Evolutionary conservation across 2,888 invertebrate genomes (phyloP).

Genomic region (Athetis lepigone): DNA sequence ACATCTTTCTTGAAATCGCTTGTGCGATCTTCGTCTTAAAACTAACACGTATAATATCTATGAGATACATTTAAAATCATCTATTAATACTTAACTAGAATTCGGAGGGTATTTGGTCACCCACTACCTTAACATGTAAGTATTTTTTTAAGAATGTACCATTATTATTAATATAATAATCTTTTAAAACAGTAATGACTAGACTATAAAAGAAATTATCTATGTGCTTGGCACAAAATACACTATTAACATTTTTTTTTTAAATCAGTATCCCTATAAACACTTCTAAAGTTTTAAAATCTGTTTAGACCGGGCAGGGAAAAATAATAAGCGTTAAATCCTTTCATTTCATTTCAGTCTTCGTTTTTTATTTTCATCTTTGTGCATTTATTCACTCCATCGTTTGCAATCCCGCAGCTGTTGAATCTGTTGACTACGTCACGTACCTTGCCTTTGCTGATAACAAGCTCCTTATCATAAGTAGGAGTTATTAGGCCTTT

Average conservation of each 20-base stretch:
- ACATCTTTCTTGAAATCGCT: constrained; percentile 83
- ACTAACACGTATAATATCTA: constrained; percentile 56
- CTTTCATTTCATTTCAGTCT: constrained; percentile 70
- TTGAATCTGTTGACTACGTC: constrained; percentile 88
- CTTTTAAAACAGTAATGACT: constrained; percentile 67
- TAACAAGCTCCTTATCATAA: constrained; percentile 85
- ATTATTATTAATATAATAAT: constrained; percentile 50
- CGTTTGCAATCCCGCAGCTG: constrained; percentile 71
- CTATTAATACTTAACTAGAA: constrained; percentile 75
- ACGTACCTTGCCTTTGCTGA: constrained; percentile 87
- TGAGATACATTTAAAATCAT: constrained; percentile 67
- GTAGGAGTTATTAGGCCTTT: constrained; percentile 83
- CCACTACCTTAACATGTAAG: constrained; percentile 68
- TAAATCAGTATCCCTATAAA: constrained; percentile 61
- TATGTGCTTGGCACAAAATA: constrained; percentile 79
- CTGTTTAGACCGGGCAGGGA: constrained; percentile 71
- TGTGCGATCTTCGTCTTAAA: constrained; percentile 62
- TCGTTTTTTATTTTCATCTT: constrained; percentile 75
- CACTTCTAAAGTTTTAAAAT: constrained; percentile 61
- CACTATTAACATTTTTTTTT: constrained; percentile 52
- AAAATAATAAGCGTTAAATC: constrained; percentile 49
- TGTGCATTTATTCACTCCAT: constrained; percentile 63
- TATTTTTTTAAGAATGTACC: constrained; percentile 52
- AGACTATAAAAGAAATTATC: constrained; percentile 60
- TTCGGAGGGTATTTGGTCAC: constrained; percentile 82